phyloP scores from a whole-genome alignment of 2,888 invertebrate genomes.

The Cybosia mesomella region DNA sequence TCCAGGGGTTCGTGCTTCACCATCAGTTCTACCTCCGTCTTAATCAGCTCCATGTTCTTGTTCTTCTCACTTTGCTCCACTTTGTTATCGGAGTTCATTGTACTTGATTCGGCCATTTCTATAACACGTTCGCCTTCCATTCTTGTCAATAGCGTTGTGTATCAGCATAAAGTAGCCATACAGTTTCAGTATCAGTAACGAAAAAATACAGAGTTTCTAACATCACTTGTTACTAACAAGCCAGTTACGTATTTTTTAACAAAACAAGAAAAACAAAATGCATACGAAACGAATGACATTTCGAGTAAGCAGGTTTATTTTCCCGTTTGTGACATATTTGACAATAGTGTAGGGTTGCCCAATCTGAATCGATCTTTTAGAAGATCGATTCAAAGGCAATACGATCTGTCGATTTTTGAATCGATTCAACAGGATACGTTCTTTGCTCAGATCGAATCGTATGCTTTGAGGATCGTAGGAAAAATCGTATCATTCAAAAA shows the following conservation, averaged over 20 bases:
- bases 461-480: no score
- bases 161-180: conserved; percentile 19
- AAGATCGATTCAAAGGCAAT: no score
- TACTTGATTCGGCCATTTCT: conserved; percentile 71
- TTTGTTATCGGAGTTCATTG: conserved; percentile 66
- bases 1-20: conserved; percentile 74
- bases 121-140: conserved; percentile 28
- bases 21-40: conserved; percentile 64
- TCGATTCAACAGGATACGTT: no score
- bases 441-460: no score
- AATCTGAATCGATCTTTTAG: no score
- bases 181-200: conserved; percentile 5
- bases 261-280: conserved; percentile 47
- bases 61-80: conserved; percentile 59
- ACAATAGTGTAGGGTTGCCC: conserved; percentile 28
- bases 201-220: conserved; percentile 17
- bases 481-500: no score
- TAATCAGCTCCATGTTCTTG: conserved; percentile 57
- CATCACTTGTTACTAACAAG: conserved; percentile 36
- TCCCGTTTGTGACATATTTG: conserved; percentile 36
- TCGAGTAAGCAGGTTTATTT: conserved; percentile 40
- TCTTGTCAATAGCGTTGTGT: conserved; percentile 16
- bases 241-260: conserved; percentile 33
- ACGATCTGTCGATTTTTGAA: no score
- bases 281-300: conserved; percentile 51